These are phyloP conservation scores for Monochamus alternatus DNA, from an alignment of 2,888 invertebrate species.

Conservation along the genomic window DNA sequence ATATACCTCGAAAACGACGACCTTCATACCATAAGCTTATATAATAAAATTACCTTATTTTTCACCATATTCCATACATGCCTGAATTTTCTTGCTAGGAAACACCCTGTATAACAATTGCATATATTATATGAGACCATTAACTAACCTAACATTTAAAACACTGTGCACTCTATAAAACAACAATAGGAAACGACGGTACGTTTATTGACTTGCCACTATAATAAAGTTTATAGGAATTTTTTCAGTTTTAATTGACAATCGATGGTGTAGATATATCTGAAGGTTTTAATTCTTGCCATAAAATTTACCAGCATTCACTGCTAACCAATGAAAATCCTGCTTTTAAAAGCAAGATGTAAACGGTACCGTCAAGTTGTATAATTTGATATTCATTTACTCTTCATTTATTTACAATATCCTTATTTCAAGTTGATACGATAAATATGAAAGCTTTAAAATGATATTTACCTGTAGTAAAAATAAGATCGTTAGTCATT, in stretches of 20 bases:
- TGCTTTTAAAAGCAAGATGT: slow-evolving; percentile 14
- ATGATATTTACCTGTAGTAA: too few relatives aligned
- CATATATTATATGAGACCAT: neutral
- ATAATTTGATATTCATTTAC: neutral
- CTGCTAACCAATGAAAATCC: slow-evolving; percentile 23
- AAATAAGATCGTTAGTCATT: too few relatives aligned
- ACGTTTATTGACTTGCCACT: slow-evolving; percentile 14
- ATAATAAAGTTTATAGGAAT: slow-evolving; percentile 24
- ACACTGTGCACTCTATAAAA: slow-evolving; percentile 13
- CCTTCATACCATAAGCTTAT: too few relatives aligned
- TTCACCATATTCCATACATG: too few relatives aligned
- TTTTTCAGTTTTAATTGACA: slow-evolving; percentile 31
- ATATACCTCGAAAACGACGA: too few relatives aligned
- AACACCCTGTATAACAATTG: too few relatives aligned
- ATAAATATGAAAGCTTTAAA: too few relatives aligned
- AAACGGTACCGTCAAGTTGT: slow-evolving; percentile 1
- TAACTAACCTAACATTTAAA: neutral
- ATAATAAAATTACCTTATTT: too few relatives aligned
- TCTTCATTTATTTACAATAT: too few relatives aligned
- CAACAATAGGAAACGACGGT: slow-evolving; percentile 21
- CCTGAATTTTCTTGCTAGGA: too few relatives aligned
- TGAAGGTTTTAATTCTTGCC: slow-evolving; percentile 28
- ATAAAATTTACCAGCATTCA: slow-evolving; percentile 19
- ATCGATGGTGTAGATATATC: slow-evolving; percentile 31
- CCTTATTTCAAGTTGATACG: too few relatives aligned